Evolutionary conservation across 2,888 invertebrate species (phyloP).

Genomic region (Petrolisthes cinctipes): DNA sequence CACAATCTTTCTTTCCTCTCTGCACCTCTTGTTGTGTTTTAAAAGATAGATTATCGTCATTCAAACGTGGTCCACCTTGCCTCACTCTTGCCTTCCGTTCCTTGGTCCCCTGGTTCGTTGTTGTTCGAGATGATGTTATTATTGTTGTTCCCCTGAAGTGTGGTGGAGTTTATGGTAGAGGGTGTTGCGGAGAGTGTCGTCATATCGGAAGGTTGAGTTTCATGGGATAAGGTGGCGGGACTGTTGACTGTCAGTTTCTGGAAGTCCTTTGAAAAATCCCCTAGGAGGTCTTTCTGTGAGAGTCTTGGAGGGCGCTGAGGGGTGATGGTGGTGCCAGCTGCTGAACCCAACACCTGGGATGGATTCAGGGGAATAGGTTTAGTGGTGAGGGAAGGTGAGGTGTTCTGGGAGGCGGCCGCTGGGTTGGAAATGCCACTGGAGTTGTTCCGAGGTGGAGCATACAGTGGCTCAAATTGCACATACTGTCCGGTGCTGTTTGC

Average conservation of each 20-base stretch:
- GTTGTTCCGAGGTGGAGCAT: not conserved
- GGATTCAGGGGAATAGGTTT: not conserved
- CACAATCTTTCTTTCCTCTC: not conserved
- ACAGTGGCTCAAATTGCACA: constrained; percentile 54
- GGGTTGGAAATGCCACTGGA: not conserved
- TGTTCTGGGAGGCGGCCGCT: not conserved
- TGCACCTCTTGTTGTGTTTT: not conserved
- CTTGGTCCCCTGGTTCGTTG: not conserved
- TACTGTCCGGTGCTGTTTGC: constrained; percentile 11
- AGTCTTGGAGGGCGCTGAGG: constrained; percentile 42
- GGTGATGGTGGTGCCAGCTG: not conserved
- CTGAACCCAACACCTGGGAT: too few relatives aligned
- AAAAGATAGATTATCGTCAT: not conserved
- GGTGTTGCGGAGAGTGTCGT: not conserved
- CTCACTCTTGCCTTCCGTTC: not conserved
- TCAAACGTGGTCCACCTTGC: not conserved
- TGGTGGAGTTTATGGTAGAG: not conserved
- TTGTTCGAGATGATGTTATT: not conserved
- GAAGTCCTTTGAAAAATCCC: constrained; percentile 62
- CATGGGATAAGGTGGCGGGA: not conserved
- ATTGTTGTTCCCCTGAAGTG: not conserved
- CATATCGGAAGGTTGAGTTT: not conserved
- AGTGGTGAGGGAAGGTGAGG: not conserved
- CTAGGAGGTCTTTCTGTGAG: constrained; percentile 51
- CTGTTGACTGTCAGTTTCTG: constrained; percentile 53